Percentiles rank a stretch among this genome's conserved stretches.
These are phyloP conservation scores for Nasonia oneida DNA, from an alignment of 2,888 invertebrate genomes.

Conservation along the genomic window DNA sequence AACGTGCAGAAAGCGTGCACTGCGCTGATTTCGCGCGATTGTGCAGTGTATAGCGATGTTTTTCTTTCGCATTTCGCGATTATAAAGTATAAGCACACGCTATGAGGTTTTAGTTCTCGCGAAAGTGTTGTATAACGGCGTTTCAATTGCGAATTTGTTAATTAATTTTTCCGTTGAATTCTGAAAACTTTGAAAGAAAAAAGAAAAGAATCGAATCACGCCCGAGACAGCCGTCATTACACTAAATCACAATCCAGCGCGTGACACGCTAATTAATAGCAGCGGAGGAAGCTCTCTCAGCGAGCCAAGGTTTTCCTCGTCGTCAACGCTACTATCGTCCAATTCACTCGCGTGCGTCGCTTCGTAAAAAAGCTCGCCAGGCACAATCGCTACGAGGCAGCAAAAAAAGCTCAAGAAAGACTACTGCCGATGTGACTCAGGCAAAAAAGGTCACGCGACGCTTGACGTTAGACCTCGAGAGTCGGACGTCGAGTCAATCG, in stretches of 20 bases:
- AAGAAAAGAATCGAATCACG: not conserved
- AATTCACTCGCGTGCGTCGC: not conserved
- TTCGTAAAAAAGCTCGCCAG: not conserved
- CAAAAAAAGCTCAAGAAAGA: not conserved
- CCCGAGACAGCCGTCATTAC: not conserved
- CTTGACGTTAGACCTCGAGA: constrained; percentile 9
- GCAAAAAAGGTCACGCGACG: not conserved
- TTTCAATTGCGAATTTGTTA: no score
- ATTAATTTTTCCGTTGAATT: no score
- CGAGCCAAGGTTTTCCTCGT: not conserved
- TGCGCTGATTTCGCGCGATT: not conserved
- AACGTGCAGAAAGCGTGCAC: not conserved
- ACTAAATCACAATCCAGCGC: not conserved
- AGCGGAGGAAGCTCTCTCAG: not conserved
- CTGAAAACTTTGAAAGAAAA: not conserved
- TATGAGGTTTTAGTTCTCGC: not conserved
- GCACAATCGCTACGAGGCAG: not conserved
- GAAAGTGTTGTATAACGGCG: not conserved
- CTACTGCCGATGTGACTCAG: not conserved
- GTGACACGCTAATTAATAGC: not conserved
- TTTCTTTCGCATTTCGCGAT: no score
- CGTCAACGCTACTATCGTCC: not conserved
- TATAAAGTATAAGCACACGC: no score
- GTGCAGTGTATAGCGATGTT: not conserved
- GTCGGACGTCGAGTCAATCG: not conserved